Percentiles rank a stretch among this genome's conserved stretches.
These are phyloP conservation scores for Marisa cornuarietis DNA, from an alignment of 1,140 invertebrate species.

Conservation along the genomic window DNA sequence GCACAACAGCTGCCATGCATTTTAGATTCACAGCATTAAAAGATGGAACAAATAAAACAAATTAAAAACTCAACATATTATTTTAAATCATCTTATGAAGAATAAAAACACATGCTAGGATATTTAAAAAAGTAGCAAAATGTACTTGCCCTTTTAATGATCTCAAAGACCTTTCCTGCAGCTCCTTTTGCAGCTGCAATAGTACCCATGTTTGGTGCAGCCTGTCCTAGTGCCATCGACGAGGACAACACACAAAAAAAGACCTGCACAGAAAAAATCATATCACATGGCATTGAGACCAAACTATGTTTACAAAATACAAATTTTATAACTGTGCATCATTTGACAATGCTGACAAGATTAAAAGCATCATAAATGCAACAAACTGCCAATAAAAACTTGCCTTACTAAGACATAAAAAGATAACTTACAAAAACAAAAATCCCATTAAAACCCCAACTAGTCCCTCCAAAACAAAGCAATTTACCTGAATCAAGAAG, in stretches of 20 bases:
- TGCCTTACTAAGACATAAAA: not conserved
- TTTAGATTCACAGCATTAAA: not conserved
- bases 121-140: not conserved
- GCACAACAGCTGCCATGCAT: not conserved
- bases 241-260: conserved; percentile 79
- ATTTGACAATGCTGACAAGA: not conserved
- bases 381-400: no score
- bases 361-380: not conserved
- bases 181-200: conserved; percentile 81
- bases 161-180: conserved; percentile 79
- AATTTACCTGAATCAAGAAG: no score
- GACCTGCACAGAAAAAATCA: conserved; percentile 42
- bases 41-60: not conserved
- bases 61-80: not conserved
- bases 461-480: no score
- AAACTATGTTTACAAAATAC: not conserved
- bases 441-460: not conserved
- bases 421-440: not conserved
- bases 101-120: not conserved
- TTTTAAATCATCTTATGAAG: not conserved
- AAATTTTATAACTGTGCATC: not conserved
- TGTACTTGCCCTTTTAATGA: conserved; percentile 73
- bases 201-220: conserved; percentile 81
- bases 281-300: not conserved
- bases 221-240: conserved; percentile 84